A percentile compares a stretch with the other conserved stretches of the same genome.
These are phyloP conservation scores for Abrostola triplasia DNA, from an alignment of 2,888 invertebrate genomes.

Conservation along the genomic window DNA sequence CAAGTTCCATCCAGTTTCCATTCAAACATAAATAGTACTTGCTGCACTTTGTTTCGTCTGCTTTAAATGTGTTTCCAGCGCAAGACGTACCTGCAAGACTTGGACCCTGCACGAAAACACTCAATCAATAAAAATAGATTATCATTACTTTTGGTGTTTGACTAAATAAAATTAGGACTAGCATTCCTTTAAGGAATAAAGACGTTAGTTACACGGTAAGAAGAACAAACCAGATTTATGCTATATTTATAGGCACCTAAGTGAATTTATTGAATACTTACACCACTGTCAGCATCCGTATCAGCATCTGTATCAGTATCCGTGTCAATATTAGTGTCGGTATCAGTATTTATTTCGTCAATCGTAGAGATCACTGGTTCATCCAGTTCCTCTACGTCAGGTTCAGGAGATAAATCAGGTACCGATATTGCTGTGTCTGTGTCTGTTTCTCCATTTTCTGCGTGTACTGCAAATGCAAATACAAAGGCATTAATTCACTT, in stretches of 20 bases:
- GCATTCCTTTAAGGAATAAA: too few relatives aligned
- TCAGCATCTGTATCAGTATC: slow-evolving; percentile 24
- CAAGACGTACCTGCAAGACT: slow-evolving; percentile 87
- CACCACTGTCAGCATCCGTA: slow-evolving; percentile 18
- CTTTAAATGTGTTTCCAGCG: slow-evolving; percentile 87
- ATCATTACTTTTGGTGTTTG: too few relatives aligned
- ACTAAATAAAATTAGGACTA: too few relatives aligned
- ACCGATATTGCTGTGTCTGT: slow-evolving; percentile 24
- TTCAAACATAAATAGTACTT: slow-evolving; percentile 95
- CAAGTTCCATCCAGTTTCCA: slow-evolving; percentile 90
- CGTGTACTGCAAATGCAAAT: slow-evolving; percentile 53
- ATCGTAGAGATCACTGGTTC: slow-evolving; percentile 23
- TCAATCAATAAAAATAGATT: too few relatives aligned
- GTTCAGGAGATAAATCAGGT: slow-evolving; percentile 27
- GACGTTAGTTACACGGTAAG: too few relatives aligned
- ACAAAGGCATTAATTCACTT: too few relatives aligned
- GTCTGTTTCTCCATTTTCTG: slow-evolving; percentile 39
- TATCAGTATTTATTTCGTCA: slow-evolving; percentile 32
- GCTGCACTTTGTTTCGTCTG: slow-evolving; percentile 91
- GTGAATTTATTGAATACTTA: slow-evolving; percentile 32
- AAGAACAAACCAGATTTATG: too few relatives aligned
- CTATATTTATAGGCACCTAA: neutral
- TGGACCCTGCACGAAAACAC: slow-evolving; percentile 76
- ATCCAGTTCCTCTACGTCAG: slow-evolving; percentile 44
- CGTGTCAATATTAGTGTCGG: slow-evolving; percentile 33